A percentile compares a stretch with the other conserved stretches of the same genome.
phyloP scores from a whole-genome alignment of 2,113 vertebrate genomes.

The Corydoras sp. region DNA sequence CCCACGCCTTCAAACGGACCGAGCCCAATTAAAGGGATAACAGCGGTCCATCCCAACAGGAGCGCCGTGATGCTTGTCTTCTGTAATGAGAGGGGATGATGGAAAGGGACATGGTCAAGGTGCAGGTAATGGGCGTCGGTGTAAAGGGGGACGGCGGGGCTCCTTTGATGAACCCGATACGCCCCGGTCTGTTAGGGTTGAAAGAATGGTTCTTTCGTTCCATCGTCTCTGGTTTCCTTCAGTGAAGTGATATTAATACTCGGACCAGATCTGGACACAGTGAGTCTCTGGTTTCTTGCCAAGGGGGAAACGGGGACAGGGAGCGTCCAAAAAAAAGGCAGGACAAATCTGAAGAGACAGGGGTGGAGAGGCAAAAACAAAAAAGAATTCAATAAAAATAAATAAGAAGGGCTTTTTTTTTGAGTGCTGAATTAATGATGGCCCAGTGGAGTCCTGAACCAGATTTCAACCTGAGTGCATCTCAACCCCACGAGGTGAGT shows the following conservation, averaged over 20 bases:
- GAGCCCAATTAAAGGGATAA: constrained; percentile 42
- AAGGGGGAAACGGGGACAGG: constrained; percentile 7
- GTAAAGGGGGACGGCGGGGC: not conserved
- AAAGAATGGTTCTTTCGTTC: not conserved
- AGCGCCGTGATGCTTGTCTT: constrained; percentile 34
- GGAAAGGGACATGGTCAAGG: constrained; percentile 25
- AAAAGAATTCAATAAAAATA: not conserved
- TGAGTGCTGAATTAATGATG: constrained; percentile 67
- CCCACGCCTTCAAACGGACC: constrained; percentile 32
- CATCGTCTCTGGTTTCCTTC: not conserved
- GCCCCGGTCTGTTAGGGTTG: not conserved
- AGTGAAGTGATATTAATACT: not conserved
- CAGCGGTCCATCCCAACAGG: constrained; percentile 14
- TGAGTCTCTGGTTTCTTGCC: constrained; percentile 12
- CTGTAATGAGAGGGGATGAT: constrained; percentile 40
- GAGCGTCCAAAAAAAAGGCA: constrained; percentile 5
- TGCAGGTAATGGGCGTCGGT: constrained; percentile 25
- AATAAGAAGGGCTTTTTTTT: constrained; percentile 21
- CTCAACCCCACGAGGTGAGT: constrained; percentile 59
- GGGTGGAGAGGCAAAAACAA: constrained; percentile 6
- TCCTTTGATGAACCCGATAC: constrained; percentile 15
- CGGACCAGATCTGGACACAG: not conserved
- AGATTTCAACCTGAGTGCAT: constrained; percentile 65
- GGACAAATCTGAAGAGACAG: not conserved
- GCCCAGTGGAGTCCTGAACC: constrained; percentile 64